Base-by-base conservation (phyloP, 1,140 invertebrate genomes). In the Gryllus bimaculatus region DNA sequence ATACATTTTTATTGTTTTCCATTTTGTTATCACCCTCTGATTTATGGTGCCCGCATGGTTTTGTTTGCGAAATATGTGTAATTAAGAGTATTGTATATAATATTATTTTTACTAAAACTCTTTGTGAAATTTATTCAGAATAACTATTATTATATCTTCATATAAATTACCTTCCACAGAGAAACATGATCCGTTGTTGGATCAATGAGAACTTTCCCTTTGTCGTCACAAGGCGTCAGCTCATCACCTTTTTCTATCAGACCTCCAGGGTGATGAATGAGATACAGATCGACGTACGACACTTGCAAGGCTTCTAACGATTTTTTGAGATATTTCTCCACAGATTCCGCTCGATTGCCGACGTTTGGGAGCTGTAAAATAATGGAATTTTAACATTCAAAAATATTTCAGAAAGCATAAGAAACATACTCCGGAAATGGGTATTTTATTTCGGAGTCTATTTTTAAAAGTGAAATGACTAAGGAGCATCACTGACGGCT, bases 231-330 rank as follows among this genome's bases (percentile, higher is more conserved):
- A 79, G 48, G 84, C 78, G 18, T 81, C 73, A 78, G 48, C 15
- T 73, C 48, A 13, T 80, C 81, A 20, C 80, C 82, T 12, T 77
- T 80, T 76, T 82, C 80, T 0, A 81, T 74, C 8, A 83, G 76
- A 83, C 84, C 88, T 81, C 78, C 78, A 0, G 93, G 92, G 0
- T 85, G 84, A 81, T 94, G 92, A 48, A 93, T 85, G 3, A 93
- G 85, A 84, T 93, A 93, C 15, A 94, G 82, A 83, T 94, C 93
- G 4, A 94, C 80, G 82, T 93, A 93, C 54, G 90, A 88, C 48
- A 93, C 81, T 77, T 89, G 87, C 18, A 93, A 84, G 76, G 87
- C 85, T 78, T 86, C 82, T 20, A 92, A 81, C 0, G 91, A 92
- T 73, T 85, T 85, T 76, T 89, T 87, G 26, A 93, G 87, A 82